Conservation (phyloP, 2,888 invertebrate genomes). For the Hydrotaea cyrtoneurina region DNA sequence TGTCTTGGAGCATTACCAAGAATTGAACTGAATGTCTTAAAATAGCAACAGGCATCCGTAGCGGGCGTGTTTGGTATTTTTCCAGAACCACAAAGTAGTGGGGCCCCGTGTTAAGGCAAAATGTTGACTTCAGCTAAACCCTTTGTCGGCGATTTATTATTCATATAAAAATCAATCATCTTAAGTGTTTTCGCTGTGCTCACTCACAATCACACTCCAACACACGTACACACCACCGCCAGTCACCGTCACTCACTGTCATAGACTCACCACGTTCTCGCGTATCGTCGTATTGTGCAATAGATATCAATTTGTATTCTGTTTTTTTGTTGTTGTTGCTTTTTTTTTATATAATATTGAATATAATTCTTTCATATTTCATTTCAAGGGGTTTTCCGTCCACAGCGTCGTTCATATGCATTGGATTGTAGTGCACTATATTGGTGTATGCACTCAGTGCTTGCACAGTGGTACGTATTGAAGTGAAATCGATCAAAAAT, state of each 20-base stretch:
- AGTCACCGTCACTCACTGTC: background rate
- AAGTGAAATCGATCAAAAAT: background rate
- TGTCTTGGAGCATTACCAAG: too few relatives aligned
- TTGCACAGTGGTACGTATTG: constrained; percentile 14
- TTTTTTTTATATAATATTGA: background rate
- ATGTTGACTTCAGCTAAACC: constrained; percentile 20
- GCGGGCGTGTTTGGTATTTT: too few relatives aligned
- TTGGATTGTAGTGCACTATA: background rate
- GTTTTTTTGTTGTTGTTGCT: too few relatives aligned
- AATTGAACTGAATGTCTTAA: too few relatives aligned
- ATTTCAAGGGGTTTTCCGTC: background rate
- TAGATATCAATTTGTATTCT: background rate
- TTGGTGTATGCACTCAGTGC: background rate
- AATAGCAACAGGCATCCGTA: too few relatives aligned
- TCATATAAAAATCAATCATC: constrained; percentile 57
- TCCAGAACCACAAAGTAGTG: too few relatives aligned
- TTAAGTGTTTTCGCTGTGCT: constrained; percentile 42
- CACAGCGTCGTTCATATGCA: background rate
- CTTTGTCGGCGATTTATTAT: constrained; percentile 61
- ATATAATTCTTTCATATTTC: background rate
- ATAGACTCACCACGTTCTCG: background rate
- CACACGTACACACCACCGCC: background rate
- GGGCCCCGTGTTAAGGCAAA: background rate
- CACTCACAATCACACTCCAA: background rate
- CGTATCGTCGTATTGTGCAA: background rate